These are phyloP conservation scores for Pterostichus madidus DNA, from an alignment of 2,888 invertebrate species.

Conservation along the genomic window DNA sequence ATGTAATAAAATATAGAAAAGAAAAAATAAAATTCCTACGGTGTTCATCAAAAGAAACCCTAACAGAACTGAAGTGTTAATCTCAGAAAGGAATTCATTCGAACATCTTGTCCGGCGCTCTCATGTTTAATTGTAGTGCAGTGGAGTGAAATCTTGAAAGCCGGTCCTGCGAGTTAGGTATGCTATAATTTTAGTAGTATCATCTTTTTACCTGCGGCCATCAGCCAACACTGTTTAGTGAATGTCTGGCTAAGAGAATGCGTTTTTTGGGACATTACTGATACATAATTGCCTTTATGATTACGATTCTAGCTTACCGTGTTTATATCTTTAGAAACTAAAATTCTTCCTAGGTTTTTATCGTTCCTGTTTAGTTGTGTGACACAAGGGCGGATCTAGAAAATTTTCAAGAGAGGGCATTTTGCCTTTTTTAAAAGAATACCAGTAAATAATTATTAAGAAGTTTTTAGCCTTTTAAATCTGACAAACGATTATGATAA, in stretches of 20 bases:
- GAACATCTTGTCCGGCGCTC: conserved; percentile 4
- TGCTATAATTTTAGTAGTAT: conserved; percentile 54
- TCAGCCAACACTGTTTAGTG: conserved; percentile 57
- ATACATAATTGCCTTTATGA: conserved; percentile 53
- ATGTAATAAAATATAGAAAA: conserved; percentile 11
- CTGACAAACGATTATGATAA: no score
- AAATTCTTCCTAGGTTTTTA: conserved; percentile 44
- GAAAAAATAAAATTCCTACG: conserved; percentile 29
- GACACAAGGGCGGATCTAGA: no score
- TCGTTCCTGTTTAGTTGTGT: conserved; percentile 25
- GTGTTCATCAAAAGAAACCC: conserved; percentile 9
- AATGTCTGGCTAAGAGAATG: conserved; percentile 52
- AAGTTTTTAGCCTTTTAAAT: no score
- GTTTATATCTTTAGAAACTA: conserved; percentile 45
- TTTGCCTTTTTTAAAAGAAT: no score
- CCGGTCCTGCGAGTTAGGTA: conserved; percentile 33
- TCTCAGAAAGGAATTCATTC: conserved; percentile 21
- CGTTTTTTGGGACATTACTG: conserved; percentile 60
- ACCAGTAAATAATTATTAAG: no score
- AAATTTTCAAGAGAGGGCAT: no score
- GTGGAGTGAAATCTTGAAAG: conserved; percentile 31
- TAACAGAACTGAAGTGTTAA: conserved; percentile 1
- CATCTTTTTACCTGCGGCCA: conserved; percentile 58
- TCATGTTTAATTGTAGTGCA: conserved; percentile 24
- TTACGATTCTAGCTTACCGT: conserved; percentile 33